Evolutionary conservation across 1,140 invertebrate species (phyloP), one percentile per base, ranked within the genome.

Genomic region (Rhopalosiphum padi): DNA sequence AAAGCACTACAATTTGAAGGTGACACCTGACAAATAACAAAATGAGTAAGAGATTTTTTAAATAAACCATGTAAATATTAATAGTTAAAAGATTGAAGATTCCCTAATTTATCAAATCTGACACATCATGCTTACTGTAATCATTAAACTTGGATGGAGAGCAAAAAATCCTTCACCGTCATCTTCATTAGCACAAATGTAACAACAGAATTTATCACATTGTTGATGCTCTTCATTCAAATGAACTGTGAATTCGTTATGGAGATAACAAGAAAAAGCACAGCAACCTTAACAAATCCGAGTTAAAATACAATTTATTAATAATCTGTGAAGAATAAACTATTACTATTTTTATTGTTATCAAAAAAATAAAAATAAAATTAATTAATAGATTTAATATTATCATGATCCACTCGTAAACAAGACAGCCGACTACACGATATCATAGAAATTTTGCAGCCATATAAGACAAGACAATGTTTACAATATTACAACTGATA

Each of bases 191-290:
- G 30, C 82, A 85, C 91, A 93, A 53, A 93, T 93, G 18, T 92
- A 93, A 55, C 91, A 93, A 93, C 82, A 51, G 2, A 37, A 93
- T 86, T 93, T 86, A 86, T 93, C 82, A 86, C 91, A 93, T 85
- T 30, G 35, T 93, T 93, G 91, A 85, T 93, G 91, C 1, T 53
- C 35, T 41, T 41, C 21, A 30, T 53, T 43, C 51, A 83, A 93
- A 85, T 93, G 91, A 7, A 23, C 23, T 55, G n/a, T 2, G 18
- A 86, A 93, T 43, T 93, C 48, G 9, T 85, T 30, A 43, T 25
- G 43, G 7, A 93, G 23, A 93, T 53, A 93, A 86, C 82, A 86
- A 55, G 48, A 85, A 30, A 53, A 93, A 25, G 15, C 6, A 53
- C 91, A 93, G 48, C 23, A 15, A 9, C 91, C 91, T 93, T 86